Conservation (phyloP, 2,797 vertebrate species). For the Esox masquinongy region DNA sequence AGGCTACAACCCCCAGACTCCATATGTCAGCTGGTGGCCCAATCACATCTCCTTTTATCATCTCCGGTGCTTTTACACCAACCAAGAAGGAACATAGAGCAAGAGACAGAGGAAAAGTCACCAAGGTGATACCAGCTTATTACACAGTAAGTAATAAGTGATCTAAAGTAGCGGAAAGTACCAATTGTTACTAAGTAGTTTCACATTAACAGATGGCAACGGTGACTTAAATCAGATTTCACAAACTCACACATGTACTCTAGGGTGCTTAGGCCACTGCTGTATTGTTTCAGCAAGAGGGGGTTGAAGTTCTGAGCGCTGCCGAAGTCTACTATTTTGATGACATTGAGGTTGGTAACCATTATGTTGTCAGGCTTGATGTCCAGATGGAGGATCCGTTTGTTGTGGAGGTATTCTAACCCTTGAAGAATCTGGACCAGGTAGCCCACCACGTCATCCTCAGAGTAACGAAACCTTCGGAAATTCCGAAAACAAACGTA, state of each 20-base stretch:
- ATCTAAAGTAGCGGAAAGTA: not conserved
- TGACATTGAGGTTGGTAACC: constrained; percentile 81
- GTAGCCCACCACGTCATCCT: constrained; percentile 90
- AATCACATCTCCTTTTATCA: constrained; percentile 90
- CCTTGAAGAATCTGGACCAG: constrained; percentile 91
- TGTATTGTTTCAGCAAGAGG: constrained; percentile 79
- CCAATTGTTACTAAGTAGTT: not conserved
- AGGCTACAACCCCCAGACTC: constrained; percentile 85
- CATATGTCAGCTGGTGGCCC: constrained; percentile 93
- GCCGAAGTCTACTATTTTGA: constrained; percentile 95
- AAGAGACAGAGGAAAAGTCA: not conserved
- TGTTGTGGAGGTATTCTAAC: constrained; percentile 89
- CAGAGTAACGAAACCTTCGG: constrained; percentile 90
- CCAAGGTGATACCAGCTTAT: not conserved
- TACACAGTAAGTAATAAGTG: not conserved
- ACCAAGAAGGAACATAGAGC: constrained; percentile 2
- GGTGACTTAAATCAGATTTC: not conserved
- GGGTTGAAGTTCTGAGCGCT: constrained; percentile 92
- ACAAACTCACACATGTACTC: constrained; percentile 79
- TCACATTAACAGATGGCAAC: not conserved
- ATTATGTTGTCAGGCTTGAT: constrained; percentile 93
- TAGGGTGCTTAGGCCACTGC: constrained; percentile 77
- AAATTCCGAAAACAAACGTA: not conserved
- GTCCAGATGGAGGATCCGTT: constrained; percentile 88
- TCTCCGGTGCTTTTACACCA: constrained; percentile 83